Conservation (phyloP, 2,797 vertebrate genomes). For the Iguana delicatissima region DNA sequence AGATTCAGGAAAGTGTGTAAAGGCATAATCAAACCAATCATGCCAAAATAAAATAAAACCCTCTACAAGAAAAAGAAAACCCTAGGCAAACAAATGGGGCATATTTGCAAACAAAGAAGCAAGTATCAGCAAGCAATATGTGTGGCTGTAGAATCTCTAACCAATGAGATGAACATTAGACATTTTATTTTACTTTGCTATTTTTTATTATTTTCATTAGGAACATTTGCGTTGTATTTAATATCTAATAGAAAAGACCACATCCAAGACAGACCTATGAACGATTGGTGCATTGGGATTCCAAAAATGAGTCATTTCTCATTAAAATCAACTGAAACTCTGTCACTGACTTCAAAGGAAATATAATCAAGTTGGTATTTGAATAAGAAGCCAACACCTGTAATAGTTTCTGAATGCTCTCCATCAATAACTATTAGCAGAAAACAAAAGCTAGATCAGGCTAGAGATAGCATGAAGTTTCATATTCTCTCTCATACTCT, state of each 20-base stretch:
- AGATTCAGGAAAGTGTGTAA: background rate
- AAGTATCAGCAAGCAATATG: background rate
- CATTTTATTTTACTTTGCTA: background rate
- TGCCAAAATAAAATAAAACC: background rate
- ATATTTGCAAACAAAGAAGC: background rate
- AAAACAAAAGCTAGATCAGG: background rate
- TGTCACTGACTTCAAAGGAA: background rate
- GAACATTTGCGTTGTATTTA: background rate
- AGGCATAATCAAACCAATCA: background rate
- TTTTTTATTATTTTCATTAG: background rate
- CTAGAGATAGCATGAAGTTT: background rate
- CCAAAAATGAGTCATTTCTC: slow-evolving; percentile 9
- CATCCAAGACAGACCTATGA: background rate
- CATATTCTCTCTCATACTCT: background rate
- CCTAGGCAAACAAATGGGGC: background rate
- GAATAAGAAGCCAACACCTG: background rate
- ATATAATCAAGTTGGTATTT: background rate
- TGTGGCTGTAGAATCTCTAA: background rate
- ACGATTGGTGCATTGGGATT: background rate
- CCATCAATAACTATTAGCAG: background rate
- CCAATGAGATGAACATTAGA: background rate
- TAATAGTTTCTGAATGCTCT: background rate
- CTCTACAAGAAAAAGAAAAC: background rate
- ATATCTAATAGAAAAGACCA: background rate
- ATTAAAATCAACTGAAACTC: background rate